Percentiles rank a stretch among this genome's conserved stretches.
Evolutionary conservation across 2,888 invertebrate species (phyloP).

Genomic region (Coleophora flavipennella): DNA sequence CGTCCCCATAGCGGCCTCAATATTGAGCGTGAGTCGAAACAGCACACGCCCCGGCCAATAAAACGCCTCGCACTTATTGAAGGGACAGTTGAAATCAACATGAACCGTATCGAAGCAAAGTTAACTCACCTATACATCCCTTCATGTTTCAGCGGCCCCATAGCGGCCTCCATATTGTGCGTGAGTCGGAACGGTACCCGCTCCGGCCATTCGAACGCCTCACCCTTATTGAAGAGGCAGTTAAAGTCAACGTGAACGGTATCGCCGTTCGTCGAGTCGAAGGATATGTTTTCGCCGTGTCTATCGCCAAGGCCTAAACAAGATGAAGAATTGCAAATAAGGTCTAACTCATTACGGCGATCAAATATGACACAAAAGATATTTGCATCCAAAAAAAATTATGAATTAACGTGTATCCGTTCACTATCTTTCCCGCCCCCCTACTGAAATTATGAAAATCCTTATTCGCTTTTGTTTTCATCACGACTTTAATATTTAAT

Average conservation of each 20-base stretch:
- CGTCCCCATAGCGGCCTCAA: slow-evolving; percentile 97
- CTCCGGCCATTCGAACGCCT: slow-evolving; percentile 90
- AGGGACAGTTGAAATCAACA: slow-evolving; percentile 98
- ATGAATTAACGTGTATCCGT: too few species aligned
- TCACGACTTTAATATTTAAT: too few species aligned
- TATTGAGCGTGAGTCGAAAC: slow-evolving; percentile 96
- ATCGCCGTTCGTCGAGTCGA: slow-evolving; percentile 94
- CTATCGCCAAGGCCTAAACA: slow-evolving; percentile 90
- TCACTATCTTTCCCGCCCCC: too few species aligned
- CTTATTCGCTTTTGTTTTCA: too few species aligned
- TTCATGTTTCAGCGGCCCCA: slow-evolving; percentile 95
- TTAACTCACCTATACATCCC: slow-evolving; percentile 79
- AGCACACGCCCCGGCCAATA: too few species aligned
- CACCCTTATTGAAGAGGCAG: slow-evolving; percentile 95
- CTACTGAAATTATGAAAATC: too few species aligned
- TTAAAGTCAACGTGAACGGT: slow-evolving; percentile 98
- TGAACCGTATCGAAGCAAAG: slow-evolving; percentile 95
- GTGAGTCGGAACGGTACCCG: slow-evolving; percentile 94
- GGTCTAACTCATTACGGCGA: too few species aligned
- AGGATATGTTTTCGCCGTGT: slow-evolving; percentile 95
- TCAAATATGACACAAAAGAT: too few species aligned
- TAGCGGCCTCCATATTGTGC: slow-evolving; percentile 96
- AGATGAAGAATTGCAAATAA: too few species aligned
- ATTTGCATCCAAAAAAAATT: too few species aligned
- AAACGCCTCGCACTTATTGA: slow-evolving; percentile 91